Evolutionary conservation across 2,113 vertebrate species (phyloP), one percentile per base, ranked within the genome.

Genomic region (Odontophorus gujanensis): DNA sequence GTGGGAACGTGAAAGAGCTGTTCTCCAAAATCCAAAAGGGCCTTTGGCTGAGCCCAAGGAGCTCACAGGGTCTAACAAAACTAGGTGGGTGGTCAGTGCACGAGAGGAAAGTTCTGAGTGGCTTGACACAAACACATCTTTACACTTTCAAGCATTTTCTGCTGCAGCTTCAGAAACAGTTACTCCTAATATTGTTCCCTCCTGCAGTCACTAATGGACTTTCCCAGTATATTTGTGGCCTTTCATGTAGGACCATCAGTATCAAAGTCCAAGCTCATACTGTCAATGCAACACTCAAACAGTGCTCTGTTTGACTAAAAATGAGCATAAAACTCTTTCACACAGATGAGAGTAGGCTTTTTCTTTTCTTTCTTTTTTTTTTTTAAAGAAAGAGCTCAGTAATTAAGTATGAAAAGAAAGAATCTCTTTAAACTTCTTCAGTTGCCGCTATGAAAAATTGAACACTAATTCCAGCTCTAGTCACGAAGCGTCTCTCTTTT

Each of bases 331-430:
- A 95, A 91, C 59, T 85, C 89, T 84, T 85, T 59, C 87, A 77
- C 71, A 36, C 38, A 80, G 81, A 92, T 9, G 51, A 76, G 38
- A 93, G 61, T 11, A 74, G 79, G 75, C 59, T 78, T 95, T 89
- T 79, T 78, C 30, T 2, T 43, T 22, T 18, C 11, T 58, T 10
- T 57, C 72, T 51, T 10, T 51, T 78, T 51, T 22, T 18, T 13
- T 58, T 75, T 79, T 21, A 20, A 30, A 47, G 58, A 3, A 71
- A 50, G 22, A 86, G 57, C 77, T 59, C 20, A 1, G 71, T 89
- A 92, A 94, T 89, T 94, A 95, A 93, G 78, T 89, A 80, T 69
- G 89, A 89, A 93, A 96, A 91, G 92, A 95, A 94, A 91, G 91
- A 92, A 78, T 65, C 55, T 90, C 92, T 94, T 91, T 81, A 96